Evolutionary conservation across 1,140 invertebrate genomes (phyloP), one percentile per base, ranked within the genome.

Genomic region (Tetramorium simillimum): DNA sequence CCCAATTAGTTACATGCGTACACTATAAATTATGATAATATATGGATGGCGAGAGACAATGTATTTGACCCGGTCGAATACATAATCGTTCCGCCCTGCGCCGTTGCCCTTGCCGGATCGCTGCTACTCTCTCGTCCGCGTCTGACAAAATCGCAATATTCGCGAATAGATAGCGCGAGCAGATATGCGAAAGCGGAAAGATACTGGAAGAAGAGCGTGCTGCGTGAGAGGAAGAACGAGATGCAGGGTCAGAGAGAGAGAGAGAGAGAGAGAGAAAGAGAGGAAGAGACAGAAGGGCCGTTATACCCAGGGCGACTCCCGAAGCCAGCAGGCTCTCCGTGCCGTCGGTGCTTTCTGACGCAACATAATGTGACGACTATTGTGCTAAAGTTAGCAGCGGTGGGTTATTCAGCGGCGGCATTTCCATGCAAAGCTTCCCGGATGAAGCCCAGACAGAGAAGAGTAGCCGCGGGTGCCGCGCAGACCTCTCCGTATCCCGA

Each of bases 351-450:
- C 88, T 92, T 90, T 93, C 92, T 91, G 92, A 91, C 85, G 92
- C 92, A 92, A 93, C 92, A 91, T 93, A 93, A 93, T 92, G 92
- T 93, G 93, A 93, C 92, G 91, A 88, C 89, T 90, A 93, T 93
- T 93, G 93, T 93, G 92, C 89, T 90, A 69, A 89, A 93, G 92
- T 93, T 93, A 93, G 90, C 90, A 86, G 77, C 88, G 91, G 91
- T 91, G 87, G 90, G 91, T 93, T 93, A 93, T 93, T 92, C 92
- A 93, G 87, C 86, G 86, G 78, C 86, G 75, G 92, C 91, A 92
- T 92, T 93, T 92, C 91, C 92, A 93, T 93, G 92, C 90, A 93
- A 93, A 93, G 92, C 91, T 67, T 92, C 85, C 88, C 89, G 92
- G 87, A 92, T 92, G 90, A 91, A 91, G 65, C 88, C 85, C 88